A percentile compares a stretch with the other conserved stretches of the same genome.
phyloP scores from a whole-genome alignment of 2,113 vertebrate species.

The Tetraodon nigroviridis region DNA sequence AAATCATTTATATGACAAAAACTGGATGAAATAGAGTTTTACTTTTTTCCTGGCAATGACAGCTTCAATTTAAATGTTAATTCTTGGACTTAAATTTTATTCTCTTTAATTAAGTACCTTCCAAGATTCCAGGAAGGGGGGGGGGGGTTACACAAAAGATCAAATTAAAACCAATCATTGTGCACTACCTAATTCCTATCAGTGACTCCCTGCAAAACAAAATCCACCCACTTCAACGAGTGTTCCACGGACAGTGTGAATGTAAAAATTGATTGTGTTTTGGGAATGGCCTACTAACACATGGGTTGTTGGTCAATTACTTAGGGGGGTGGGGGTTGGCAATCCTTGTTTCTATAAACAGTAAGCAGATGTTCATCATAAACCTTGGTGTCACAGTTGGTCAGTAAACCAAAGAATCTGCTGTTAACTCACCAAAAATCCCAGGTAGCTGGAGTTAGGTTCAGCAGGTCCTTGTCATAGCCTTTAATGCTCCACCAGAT shows the following conservation, averaged over 20 bases:
- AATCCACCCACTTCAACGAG: not conserved
- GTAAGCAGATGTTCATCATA: not conserved
- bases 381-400: not conserved
- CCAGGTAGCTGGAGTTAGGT: constrained; percentile 81
- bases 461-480: constrained; percentile 85
- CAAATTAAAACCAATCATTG: not conserved
- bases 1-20: no score
- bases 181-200: no score
- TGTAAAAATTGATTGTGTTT: constrained; percentile 9
- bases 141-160: not conserved
- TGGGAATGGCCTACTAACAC: not conserved
- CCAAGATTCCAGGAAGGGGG: not conserved
- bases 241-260: not conserved
- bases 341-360: not conserved
- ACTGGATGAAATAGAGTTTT: no score
- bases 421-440: constrained; percentile 87
- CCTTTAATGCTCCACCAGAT: constrained; percentile 85
- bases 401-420: not conserved
- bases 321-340: no score
- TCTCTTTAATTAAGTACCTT: not conserved
- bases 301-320: no score
- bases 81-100: not conserved
- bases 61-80: not conserved
- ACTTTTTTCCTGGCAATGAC: no score
- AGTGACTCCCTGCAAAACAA: no score